Conservation (phyloP, 2,888 invertebrate species). For the Leptopilina myrica region DNA sequence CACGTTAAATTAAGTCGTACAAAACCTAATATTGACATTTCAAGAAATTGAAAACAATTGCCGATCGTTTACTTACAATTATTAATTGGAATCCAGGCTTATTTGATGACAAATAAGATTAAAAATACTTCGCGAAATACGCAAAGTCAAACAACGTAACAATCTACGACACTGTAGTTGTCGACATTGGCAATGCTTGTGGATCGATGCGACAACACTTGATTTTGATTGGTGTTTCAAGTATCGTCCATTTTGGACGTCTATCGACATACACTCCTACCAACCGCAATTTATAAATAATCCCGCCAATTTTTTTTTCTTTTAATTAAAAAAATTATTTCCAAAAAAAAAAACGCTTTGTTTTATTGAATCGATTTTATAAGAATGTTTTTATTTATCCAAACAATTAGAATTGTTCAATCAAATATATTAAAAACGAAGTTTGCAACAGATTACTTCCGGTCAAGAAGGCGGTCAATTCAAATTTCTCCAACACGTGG, state of each 20-base stretch:
- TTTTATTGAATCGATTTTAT: too few species aligned
- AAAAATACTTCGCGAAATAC: slow-evolving; percentile 63
- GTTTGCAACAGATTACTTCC: too few species aligned
- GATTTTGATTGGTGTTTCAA: slow-evolving; percentile 61
- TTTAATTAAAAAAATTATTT: background rate
- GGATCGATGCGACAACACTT: slow-evolving; percentile 66
- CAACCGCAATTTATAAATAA: background rate
- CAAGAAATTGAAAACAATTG: slow-evolving; percentile 31
- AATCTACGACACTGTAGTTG: slow-evolving; percentile 67
- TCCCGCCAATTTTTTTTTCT: background rate
- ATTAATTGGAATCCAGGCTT: slow-evolving; percentile 61
- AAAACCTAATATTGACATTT: slow-evolving; percentile 39
- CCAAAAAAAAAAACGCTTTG: too few species aligned
- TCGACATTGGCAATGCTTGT: slow-evolving; percentile 58
- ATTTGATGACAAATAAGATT: slow-evolving; percentile 68
- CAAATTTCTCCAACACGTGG: too few species aligned
- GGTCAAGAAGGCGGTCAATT: too few species aligned
- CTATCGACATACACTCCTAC: slow-evolving; percentile 45
- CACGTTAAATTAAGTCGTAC: slow-evolving; percentile 60
- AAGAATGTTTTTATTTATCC: too few species aligned
- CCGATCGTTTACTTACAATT: slow-evolving; percentile 66
- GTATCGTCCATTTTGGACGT: slow-evolving; percentile 59
- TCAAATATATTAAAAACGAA: too few species aligned
- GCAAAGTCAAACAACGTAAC: slow-evolving; percentile 54
- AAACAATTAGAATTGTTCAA: too few species aligned